Evolutionary conservation across 2,888 invertebrate species (phyloP).

Genomic region (Stramonita haemastoma): DNA sequence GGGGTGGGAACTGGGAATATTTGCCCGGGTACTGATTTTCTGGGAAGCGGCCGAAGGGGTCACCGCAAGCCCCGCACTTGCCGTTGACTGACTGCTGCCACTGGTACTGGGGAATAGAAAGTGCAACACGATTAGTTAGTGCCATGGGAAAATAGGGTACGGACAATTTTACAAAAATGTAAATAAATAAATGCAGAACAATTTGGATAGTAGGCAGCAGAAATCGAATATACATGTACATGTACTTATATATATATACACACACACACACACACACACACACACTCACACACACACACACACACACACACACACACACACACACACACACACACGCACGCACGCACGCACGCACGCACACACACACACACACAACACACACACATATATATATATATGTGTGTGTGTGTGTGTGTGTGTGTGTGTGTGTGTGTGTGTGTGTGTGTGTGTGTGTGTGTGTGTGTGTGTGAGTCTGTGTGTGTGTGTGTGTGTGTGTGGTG

Average conservation of each 20-base stretch:
- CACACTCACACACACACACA: no score
- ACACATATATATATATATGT: no score
- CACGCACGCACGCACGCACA: no score
- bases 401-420: not conserved
- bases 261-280: no score
- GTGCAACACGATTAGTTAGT: not conserved
- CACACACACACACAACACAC: no score
- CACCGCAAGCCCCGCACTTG: conserved; percentile 51
- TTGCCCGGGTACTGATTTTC: conserved; percentile 52
- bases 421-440: not conserved
- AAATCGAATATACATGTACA: no score
- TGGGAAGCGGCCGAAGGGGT: conserved; percentile 32
- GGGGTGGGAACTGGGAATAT: conserved; percentile 43
- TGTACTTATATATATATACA: no score
- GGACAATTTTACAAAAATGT: no score
- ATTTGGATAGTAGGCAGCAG: no score
- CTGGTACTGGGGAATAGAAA: conserved; percentile 43
- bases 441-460: conserved; percentile 17
- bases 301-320: no score
- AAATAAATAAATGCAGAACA: no score
- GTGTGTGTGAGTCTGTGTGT: conserved; percentile 9
- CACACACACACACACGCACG: no score
- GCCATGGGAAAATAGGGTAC: not conserved
- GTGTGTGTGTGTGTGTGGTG: not conserved
- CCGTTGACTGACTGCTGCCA: conserved; percentile 45